phyloP scores from a whole-genome alignment of 2,888 invertebrate genomes.

The Zygothrica quintamaculata region DNA sequence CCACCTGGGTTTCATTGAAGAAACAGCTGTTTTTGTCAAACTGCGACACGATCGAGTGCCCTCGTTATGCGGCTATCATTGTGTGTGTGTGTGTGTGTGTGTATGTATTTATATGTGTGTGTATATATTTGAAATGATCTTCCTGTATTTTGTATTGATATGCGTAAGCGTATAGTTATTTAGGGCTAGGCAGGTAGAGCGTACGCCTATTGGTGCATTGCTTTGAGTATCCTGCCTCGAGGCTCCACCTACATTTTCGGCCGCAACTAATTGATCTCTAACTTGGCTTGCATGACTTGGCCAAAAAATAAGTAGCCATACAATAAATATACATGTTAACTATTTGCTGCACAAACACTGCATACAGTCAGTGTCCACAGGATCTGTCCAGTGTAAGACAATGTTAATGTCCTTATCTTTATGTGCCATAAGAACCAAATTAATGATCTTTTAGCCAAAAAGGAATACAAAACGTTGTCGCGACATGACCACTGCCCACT shows the following conservation, averaged over 20 bases:
- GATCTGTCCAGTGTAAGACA: constrained; percentile 27
- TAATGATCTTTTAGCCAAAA: constrained; percentile 66
- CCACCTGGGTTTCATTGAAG: constrained; percentile 73
- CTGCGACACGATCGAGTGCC: constrained; percentile 77
- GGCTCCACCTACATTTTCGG: constrained; percentile 61
- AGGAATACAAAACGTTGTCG: neutral
- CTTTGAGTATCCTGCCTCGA: constrained; percentile 51
- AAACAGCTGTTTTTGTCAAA: constrained; percentile 75
- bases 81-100: constrained; percentile 21
- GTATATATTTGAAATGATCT: constrained; percentile 15
- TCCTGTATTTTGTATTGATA: constrained; percentile 6
- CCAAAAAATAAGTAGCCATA: constrained; percentile 57
- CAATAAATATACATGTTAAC: constrained; percentile 57
- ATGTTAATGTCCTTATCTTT: constrained; percentile 49
- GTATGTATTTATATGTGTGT: constrained; percentile 13
- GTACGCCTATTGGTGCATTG: constrained; percentile 63
- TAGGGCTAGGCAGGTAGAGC: constrained; percentile 59
- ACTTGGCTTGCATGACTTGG: constrained; percentile 52
- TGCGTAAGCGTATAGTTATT: constrained; percentile 21
- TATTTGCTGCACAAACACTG: constrained; percentile 49
- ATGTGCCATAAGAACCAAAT: constrained; percentile 70
- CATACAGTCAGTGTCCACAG: constrained; percentile 9
- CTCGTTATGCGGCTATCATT: constrained; percentile 69
- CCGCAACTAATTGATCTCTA: constrained; percentile 53
- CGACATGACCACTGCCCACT: constrained; percentile 59